Conservation (phyloP, 2,888 invertebrate species). For the Chromoteleia sp. region DNA sequence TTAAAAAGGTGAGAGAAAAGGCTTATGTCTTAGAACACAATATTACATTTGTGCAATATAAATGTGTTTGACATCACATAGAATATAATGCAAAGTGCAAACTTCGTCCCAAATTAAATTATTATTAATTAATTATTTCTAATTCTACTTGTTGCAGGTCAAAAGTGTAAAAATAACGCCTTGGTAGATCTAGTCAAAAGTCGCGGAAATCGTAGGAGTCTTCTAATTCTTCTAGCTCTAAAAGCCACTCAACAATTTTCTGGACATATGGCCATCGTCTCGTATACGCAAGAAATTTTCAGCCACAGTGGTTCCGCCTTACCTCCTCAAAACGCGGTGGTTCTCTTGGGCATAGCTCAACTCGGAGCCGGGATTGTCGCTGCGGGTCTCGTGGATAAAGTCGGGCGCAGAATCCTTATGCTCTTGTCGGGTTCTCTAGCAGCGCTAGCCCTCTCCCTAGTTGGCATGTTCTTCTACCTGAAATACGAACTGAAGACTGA, state of each 20-base stretch:
- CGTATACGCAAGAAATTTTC: constrained; percentile 88
- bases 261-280: constrained; percentile 87
- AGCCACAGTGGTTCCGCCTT: constrained; percentile 85
- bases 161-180: constrained; percentile 79
- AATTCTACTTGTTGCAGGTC: constrained; percentile 34
- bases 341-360: constrained; percentile 86
- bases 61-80: no score
- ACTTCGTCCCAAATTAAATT: no score
- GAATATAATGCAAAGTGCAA: no score
- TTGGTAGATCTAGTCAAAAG: constrained; percentile 85
- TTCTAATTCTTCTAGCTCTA: constrained; percentile 87
- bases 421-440: constrained; percentile 87
- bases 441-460: constrained; percentile 85
- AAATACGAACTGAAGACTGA: constrained; percentile 85
- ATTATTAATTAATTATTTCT: background rate
- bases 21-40: no score
- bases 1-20: no score
- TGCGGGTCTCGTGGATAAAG: constrained; percentile 87
- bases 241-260: constrained; percentile 88
- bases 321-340: constrained; percentile 85
- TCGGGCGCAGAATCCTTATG: constrained; percentile 87
- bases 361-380: constrained; percentile 86
- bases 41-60: no score
- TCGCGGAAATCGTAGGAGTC: constrained; percentile 86
- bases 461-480: constrained; percentile 87